Evolutionary conservation across 1,140 invertebrate species (phyloP), one percentile per base, ranked within the genome.

Genomic region (Drosophila melanica): DNA sequence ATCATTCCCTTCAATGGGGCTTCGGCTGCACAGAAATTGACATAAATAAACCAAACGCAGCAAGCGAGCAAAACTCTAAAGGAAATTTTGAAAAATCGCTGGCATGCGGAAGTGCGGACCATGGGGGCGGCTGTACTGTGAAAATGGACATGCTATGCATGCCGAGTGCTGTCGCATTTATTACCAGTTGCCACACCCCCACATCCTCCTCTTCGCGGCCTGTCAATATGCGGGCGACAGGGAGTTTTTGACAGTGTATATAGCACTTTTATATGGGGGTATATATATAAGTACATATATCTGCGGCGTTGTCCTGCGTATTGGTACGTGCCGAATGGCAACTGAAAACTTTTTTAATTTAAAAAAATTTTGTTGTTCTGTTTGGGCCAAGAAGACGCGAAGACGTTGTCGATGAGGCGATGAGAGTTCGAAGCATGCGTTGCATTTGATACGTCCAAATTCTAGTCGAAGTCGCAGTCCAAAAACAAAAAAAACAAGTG

Each of bases 271-370:
- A 27, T 37, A 37, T 71, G 41, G 27, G 47, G 4, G n/a, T 39
- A 45, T 63, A 47, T 69, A 55, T n/a, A 33, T 57, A 27, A 20
- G 14, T 66, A 59, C 23, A 77, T 67, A 73, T 84, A 50, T 72
- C 54, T 47, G 55, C 69, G 78, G 59, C 79, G 72, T 63, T 89
- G 84, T 86, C 82, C 58, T 89, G 84, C 82, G 82, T 87, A 87
- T 87, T 87, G 82, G 51, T 87, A 87, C 82, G 82, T 87, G 82
- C 82, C 79, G 84, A 87, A 82, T 79, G 79, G 82, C 84, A 82
- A 82, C 75, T 71, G 82, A 68, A 87, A 87, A 89, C 79, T 87
- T 87, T 87, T 87, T 87, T 89, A 87, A 89, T 87, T 87, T 89
- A 82, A 89, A 86, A 86, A 86, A 77, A 60, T 80, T 77, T 23